Evolutionary conservation across 1,140 invertebrate genomes (phyloP).

Genomic region (Zaprionus taronus): DNA sequence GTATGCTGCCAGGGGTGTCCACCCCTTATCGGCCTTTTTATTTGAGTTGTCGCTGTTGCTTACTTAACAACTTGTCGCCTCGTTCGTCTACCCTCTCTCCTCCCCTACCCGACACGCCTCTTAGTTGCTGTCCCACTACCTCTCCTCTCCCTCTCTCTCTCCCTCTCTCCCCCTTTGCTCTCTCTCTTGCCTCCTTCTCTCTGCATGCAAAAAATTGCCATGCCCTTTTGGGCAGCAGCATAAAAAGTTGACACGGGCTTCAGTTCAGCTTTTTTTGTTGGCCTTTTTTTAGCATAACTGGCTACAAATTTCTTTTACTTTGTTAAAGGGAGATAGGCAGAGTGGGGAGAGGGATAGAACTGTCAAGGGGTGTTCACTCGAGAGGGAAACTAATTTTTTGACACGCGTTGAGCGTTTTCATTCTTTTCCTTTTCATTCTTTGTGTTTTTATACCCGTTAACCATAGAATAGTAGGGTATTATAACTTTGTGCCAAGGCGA

Average conservation of each 20-base stretch:
- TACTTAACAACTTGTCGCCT: slow-evolving; percentile 81
- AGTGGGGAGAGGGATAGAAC: neutral
- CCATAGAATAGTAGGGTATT: no score
- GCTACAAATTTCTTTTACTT: slow-evolving; percentile 62
- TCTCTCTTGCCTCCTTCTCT: neutral
- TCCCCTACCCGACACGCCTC: no score
- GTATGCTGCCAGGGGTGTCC: neutral
- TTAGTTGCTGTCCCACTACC: neutral
- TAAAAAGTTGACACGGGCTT: slow-evolving; percentile 71
- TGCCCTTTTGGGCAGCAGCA: slow-evolving; percentile 69
- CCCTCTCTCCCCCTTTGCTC: no score
- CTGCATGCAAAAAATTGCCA: slow-evolving; percentile 46
- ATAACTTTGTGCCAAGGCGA: no score
- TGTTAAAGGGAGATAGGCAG: neutral
- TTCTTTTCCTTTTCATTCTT: slow-evolving; percentile 23
- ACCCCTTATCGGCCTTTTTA: slow-evolving; percentile 49
- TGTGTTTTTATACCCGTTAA: neutral
- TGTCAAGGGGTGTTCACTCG: slow-evolving; percentile 18
- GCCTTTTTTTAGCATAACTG: slow-evolving; percentile 73
- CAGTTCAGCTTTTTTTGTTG: slow-evolving; percentile 47
- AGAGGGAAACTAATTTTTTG: slow-evolving; percentile 72
- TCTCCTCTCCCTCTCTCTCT: no score
- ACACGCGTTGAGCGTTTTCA: slow-evolving; percentile 59
- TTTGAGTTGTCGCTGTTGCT: slow-evolving; percentile 76
- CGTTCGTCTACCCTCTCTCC: neutral